A percentile compares a stretch with the other conserved stretches of the same genome.
Conservation (phyloP, 2,888 invertebrate genomes). For the Xanthorhoe designata region DNA sequence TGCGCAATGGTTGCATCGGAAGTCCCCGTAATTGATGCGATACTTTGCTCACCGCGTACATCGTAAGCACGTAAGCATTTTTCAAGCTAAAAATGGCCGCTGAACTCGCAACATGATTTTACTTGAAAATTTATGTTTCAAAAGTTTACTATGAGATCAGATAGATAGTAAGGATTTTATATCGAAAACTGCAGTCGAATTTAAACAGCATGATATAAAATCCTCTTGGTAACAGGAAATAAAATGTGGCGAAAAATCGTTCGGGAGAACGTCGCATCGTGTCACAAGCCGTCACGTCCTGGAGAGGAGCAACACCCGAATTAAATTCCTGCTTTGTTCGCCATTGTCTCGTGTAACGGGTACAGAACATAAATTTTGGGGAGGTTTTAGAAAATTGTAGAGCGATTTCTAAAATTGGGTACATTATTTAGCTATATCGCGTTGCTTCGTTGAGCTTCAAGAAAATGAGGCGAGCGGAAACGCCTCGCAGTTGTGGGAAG, state of each 20-base stretch:
- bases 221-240: constrained; percentile 52
- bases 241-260: constrained; percentile 70
- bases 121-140: constrained; percentile 17
- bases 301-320: constrained; percentile 71
- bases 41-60: constrained; percentile 27
- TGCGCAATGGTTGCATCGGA: constrained; percentile 34
- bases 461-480: constrained; percentile 27
- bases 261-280: constrained; percentile 60
- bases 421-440: constrained; percentile 55
- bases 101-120: constrained; percentile 15
- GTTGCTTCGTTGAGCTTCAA: constrained; percentile 40
- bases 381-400: constrained; percentile 57
- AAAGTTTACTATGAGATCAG: constrained; percentile 11
- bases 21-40: constrained; percentile 36
- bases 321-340: constrained; percentile 76
- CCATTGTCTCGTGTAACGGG: constrained; percentile 52
- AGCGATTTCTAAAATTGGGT: constrained; percentile 61
- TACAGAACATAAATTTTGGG: constrained; percentile 60
- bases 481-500: constrained; percentile 10
- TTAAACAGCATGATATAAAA: constrained; percentile 59
- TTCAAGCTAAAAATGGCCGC: constrained; percentile 16
- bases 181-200: constrained; percentile 44
- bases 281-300: constrained; percentile 73
- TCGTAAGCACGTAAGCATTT: constrained; percentile 29
- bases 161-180: constrained; percentile 29